Evolutionary conservation across 1,140 invertebrate genomes (phyloP).

Genomic region (Ectropis grisescens): DNA sequence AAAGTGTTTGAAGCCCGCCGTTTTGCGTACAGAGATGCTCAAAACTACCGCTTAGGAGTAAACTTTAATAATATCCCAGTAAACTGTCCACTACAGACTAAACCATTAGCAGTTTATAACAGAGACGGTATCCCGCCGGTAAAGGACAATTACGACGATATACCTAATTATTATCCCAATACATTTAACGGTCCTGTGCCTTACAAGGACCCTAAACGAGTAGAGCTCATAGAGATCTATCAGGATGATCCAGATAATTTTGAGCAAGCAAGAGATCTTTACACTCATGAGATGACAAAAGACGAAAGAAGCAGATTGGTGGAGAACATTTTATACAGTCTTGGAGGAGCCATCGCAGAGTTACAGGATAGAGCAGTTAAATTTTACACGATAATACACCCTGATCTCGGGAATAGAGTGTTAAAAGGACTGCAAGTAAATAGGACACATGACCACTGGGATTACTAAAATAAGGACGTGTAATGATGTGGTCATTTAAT

Average conservation of each 20-base stretch:
- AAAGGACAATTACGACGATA: conserved; percentile 78
- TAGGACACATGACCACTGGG: no score
- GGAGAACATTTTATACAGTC: conserved; percentile 74
- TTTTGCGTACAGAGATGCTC: conserved; percentile 91
- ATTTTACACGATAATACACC: conserved; percentile 6
- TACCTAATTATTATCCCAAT: conserved; percentile 96
- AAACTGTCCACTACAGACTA: conserved; percentile 85
- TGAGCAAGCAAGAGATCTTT: conserved; percentile 82
- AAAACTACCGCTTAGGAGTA: conserved; percentile 87
- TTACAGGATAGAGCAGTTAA: conserved; percentile 8
- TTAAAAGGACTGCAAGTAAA: conserved; percentile 7
- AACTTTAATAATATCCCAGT: conserved; percentile 92
- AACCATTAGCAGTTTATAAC: conserved; percentile 79
- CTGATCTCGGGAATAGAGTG: conserved; percentile 9
- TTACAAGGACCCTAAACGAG: conserved; percentile 55
- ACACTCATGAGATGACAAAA: conserved; percentile 75
- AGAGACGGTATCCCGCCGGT: conserved; percentile 85
- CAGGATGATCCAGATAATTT: conserved; percentile 85
- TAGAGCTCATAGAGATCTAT: conserved; percentile 61
- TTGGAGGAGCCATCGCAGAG: conserved; percentile 3
- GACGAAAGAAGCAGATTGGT: conserved; percentile 79
- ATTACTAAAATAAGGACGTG: no score
- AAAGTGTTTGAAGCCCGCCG: conserved; percentile 91
- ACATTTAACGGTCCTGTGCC: conserved; percentile 87
- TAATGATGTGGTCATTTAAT: no score